phyloP scores from a whole-genome alignment of 1,140 invertebrate genomes.

The Leptopilina clavipes region DNA sequence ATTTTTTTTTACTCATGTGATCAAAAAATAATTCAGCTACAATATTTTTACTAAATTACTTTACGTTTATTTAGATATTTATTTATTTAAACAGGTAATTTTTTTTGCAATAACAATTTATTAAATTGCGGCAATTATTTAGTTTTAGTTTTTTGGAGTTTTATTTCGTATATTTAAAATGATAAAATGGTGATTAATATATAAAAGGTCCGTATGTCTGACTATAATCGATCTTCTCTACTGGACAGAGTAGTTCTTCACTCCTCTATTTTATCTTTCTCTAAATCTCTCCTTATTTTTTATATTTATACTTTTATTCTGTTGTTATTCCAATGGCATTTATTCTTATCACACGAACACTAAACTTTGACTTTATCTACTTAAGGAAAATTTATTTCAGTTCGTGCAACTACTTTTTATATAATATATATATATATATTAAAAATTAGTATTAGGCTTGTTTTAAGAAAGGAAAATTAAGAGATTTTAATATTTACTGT shows the following conservation, averaged over 20 bases:
- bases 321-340: constrained; percentile 2
- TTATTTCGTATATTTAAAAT: not conserved
- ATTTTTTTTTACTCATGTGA: no score
- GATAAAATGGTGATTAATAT: not conserved
- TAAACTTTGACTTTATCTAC: not conserved
- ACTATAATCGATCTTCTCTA: constrained; percentile 7
- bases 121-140: no score
- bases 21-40: no score
- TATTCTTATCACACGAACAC: not conserved
- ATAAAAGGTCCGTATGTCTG: not conserved
- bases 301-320: not conserved
- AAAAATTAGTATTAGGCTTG: not conserved
- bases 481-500: not conserved
- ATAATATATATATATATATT: not conserved
- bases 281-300: not conserved
- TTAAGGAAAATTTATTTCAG: not conserved
- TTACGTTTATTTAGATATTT: no score
- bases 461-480: not conserved
- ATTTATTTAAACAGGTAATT: no score
- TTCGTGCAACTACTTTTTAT: constrained; percentile 1
- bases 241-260: constrained; percentile 5
- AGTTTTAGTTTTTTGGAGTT: no score
- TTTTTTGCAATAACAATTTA: no score
- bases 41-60: no score
- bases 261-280: not conserved